Evolutionary conservation across 2,888 invertebrate species (phyloP).

Genomic region (Stenotaenia linearis): DNA sequence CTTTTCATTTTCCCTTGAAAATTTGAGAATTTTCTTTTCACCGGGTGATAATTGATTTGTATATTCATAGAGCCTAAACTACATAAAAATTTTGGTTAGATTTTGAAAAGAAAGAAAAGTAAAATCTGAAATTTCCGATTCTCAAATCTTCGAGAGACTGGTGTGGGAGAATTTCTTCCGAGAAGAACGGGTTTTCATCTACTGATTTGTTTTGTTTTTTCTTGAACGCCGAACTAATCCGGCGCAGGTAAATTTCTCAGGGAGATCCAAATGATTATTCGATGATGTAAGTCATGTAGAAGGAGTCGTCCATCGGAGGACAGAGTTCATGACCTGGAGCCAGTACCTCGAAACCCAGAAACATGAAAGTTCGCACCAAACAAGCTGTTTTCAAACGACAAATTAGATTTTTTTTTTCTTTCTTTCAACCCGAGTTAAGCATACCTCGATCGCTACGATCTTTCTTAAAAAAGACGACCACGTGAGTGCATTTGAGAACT

Average conservation of each 20-base stretch:
- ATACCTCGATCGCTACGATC: constrained; percentile 73
- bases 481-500: constrained; percentile 72
- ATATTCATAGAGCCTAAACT: too few species aligned
- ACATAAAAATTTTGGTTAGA: too few species aligned
- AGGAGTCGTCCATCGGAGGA: constrained; percentile 60
- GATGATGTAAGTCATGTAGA: constrained; percentile 55
- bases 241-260: neutral
- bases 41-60: too few species aligned
- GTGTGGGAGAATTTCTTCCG: constrained; percentile 4
- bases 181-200: constrained; percentile 10
- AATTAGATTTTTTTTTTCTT: too few species aligned
- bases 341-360: constrained; percentile 85
- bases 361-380: constrained; percentile 92
- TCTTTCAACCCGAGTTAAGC: too few species aligned
- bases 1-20: neutral
- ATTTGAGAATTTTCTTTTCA: neutral
- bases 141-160: neutral
- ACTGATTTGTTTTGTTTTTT: neutral
- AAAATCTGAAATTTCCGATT: too few species aligned
- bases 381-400: constrained; percentile 57
- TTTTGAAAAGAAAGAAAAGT: neutral
- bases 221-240: neutral
- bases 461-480: constrained; percentile 74
- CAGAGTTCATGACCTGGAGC: constrained; percentile 73
- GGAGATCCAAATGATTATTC: constrained; percentile 31